These are phyloP conservation scores for Mythimna pallens DNA, from an alignment of 2,888 invertebrate species.

Conservation along the genomic window DNA sequence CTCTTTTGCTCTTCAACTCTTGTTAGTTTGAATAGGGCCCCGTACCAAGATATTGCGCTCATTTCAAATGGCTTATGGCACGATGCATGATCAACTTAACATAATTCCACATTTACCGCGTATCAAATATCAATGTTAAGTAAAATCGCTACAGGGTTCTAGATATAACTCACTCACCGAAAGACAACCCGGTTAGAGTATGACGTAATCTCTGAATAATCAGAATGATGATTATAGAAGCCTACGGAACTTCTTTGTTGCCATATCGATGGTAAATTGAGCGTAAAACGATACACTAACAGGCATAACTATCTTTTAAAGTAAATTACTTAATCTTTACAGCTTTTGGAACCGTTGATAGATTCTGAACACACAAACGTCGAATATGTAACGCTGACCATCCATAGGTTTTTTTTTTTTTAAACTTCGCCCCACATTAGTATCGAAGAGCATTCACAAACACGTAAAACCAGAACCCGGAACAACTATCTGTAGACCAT, in stretches of 20 bases:
- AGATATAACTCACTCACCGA: slow-evolving; percentile 21
- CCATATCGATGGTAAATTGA: slow-evolving; percentile 25
- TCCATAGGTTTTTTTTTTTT: no score
- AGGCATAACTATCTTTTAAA: slow-evolving; percentile 16
- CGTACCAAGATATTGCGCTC: not conserved
- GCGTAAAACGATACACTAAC: slow-evolving; percentile 27
- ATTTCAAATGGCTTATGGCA: not conserved
- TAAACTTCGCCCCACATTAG: no score
- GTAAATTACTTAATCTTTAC: not conserved
- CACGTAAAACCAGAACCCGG: no score
- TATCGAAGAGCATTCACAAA: no score
- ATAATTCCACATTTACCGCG: slow-evolving; percentile 22
- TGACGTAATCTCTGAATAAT: slow-evolving; percentile 64
- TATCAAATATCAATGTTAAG: slow-evolving; percentile 32
- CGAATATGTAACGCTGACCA: no score
- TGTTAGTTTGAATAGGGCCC: not conserved
- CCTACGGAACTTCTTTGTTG: slow-evolving; percentile 31
- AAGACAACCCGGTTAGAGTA: slow-evolving; percentile 35
- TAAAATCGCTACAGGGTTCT: slow-evolving; percentile 27
- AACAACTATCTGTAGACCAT: no score
- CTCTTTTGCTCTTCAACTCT: not conserved
- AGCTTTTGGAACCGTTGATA: not conserved
- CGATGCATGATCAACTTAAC: slow-evolving; percentile 23
- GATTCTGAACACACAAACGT: not conserved
- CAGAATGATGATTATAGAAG: slow-evolving; percentile 36